A percentile compares a stretch with the other conserved stretches of the same genome.
These are phyloP conservation scores for Melipona bicolor DNA, from an alignment of 2,888 invertebrate species.

Conservation along the genomic window DNA sequence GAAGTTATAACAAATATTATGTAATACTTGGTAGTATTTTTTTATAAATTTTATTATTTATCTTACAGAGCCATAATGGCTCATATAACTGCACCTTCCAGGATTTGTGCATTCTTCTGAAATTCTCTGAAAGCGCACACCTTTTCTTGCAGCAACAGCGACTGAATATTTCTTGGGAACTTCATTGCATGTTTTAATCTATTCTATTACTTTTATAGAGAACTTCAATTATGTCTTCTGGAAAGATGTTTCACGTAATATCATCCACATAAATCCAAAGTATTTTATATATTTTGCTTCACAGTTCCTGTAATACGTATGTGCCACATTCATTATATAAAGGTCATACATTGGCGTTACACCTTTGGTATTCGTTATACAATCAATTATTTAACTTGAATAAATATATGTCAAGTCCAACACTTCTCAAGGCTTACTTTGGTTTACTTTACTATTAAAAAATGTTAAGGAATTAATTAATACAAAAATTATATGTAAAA, in stretches of 20 bases:
- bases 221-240: conserved; percentile 60
- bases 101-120: conserved; percentile 66
- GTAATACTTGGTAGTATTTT: conserved; percentile 25
- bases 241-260: conserved; percentile 48
- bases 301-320: conserved; percentile 70
- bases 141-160: conserved; percentile 69
- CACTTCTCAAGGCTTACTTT: conserved; percentile 43
- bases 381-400: conserved; percentile 23
- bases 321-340: conserved; percentile 58
- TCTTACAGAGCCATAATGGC: conserved; percentile 40
- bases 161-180: conserved; percentile 70
- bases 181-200: conserved; percentile 69
- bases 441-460: background rate
- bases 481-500: conserved; percentile 19
- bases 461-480: background rate
- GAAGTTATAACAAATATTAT: background rate
- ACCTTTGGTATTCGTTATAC: conserved; percentile 44
- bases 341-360: conserved; percentile 31
- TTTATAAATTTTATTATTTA: conserved; percentile 35
- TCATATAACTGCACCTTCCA: conserved; percentile 66
- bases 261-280: conserved; percentile 58
- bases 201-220: conserved; percentile 63
- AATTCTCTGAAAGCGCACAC: conserved; percentile 70
- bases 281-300: conserved; percentile 61
- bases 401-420: conserved; percentile 30